phyloP scores from a whole-genome alignment of 2,113 vertebrate genomes.

The Chaetodon trifascialis region DNA sequence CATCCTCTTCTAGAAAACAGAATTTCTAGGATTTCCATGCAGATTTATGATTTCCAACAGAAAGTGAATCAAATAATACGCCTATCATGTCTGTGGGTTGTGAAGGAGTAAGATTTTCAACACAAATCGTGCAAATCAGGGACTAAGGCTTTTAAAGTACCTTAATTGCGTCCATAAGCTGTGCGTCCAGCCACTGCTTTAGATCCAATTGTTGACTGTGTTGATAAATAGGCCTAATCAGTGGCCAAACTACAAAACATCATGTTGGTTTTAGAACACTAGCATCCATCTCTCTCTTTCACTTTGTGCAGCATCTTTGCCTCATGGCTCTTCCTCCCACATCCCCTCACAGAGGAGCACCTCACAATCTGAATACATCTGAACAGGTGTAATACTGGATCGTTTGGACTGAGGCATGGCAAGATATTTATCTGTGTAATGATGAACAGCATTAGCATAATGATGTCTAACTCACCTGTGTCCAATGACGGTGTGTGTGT shows the following conservation, averaged over 20 bases:
- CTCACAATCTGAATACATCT: not conserved
- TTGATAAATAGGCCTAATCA: not conserved
- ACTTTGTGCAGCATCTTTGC: too few species aligned
- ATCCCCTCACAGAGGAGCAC: not conserved
- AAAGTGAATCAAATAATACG: not conserved
- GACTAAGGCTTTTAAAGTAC: too few species aligned
- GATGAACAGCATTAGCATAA: not conserved
- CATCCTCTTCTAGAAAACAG: too few species aligned
- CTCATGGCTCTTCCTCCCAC: not conserved
- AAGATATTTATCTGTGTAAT: not conserved
- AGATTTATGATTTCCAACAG: too few species aligned
- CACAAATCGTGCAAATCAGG: too few species aligned
- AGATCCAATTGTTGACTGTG: not conserved
- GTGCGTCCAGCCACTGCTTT: too few species aligned
- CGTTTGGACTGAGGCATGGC: not conserved
- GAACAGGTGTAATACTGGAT: not conserved
- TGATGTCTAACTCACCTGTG: constrained; percentile 50
- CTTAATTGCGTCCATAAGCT: too few species aligned
- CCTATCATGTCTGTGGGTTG: not conserved
- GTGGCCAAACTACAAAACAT: not conserved
- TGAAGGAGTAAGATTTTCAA: too few species aligned
- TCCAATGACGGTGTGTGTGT: constrained; percentile 48
- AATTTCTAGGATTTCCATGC: too few species aligned
- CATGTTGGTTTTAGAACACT: not conserved
- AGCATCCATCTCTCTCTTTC: not conserved